Evolutionary conservation across 1,140 invertebrate species (phyloP).

Genomic region (Stegodyphus dumicola): DNA sequence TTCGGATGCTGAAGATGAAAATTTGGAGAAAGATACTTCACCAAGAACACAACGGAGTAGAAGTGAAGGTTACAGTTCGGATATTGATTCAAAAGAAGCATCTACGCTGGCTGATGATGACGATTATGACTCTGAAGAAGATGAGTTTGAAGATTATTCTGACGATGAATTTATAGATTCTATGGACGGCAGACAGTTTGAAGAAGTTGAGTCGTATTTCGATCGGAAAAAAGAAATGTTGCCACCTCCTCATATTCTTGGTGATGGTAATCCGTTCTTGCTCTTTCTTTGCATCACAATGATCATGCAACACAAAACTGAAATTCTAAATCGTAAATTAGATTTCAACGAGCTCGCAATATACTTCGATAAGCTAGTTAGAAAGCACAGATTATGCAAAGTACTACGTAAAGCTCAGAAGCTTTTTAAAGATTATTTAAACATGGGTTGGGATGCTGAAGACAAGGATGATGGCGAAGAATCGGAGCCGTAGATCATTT

Average conservation of each 20-base stretch:
- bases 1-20: constrained; percentile 3
- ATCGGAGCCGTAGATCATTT: too few relatives aligned
- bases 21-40: not conserved
- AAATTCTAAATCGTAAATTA: constrained; percentile 87
- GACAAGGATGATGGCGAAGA: not conserved
- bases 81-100: not conserved
- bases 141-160: not conserved
- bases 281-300: constrained; percentile 95
- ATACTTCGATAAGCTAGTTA: constrained; percentile 96
- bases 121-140: constrained; percentile 10
- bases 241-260: constrained; percentile 87
- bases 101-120: constrained; percentile 18
- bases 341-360: constrained; percentile 97
- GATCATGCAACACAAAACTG: constrained; percentile 89
- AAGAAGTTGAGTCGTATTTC: constrained; percentile 29
- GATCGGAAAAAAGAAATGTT: constrained; percentile 67
- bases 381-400: constrained; percentile 90
- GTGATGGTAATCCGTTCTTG: constrained; percentile 93
- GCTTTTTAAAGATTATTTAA: constrained; percentile 60
- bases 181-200: constrained; percentile 20
- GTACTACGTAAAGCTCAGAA: constrained; percentile 87
- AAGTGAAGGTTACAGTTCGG: constrained; percentile 53
- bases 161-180: constrained; percentile 16
- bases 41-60: not conserved
- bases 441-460: constrained; percentile 46